Percentiles rank a stretch among this genome's conserved stretches.
phyloP scores from a whole-genome alignment of 2,888 invertebrate genomes.

The Netelia inedita region DNA sequence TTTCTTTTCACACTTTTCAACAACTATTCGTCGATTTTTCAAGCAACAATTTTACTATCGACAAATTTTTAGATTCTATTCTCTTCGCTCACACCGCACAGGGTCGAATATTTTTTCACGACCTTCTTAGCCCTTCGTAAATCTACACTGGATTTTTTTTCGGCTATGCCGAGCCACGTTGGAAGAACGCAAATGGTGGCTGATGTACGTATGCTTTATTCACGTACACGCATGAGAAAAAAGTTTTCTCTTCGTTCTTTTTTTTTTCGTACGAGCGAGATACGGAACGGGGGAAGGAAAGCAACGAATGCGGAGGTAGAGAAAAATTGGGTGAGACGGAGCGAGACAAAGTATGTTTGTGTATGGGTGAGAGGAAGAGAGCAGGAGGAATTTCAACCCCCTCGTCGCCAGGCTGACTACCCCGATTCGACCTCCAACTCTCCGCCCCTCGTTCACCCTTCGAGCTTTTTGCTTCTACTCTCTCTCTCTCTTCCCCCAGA shows the following conservation, averaged over 20 bases:
- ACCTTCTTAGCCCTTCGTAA: conserved; percentile 57
- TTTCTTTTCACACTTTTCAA: conserved; percentile 28
- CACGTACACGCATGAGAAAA: conserved; percentile 43
- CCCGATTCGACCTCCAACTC: conserved; percentile 48
- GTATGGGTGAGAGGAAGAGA: conserved; percentile 14
- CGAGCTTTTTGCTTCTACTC: conserved; percentile 27
- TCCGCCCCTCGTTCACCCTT: conserved; percentile 50
- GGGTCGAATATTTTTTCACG: conserved; percentile 39
- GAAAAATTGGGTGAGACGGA: conserved; percentile 30
- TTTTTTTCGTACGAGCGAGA: conserved; percentile 11
- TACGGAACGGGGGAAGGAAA: conserved; percentile 22
- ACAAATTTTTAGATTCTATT: conserved; percentile 53
- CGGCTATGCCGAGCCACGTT: conserved; percentile 39
- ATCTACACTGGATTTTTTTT: conserved; percentile 38
- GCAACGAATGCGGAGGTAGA: conserved; percentile 5
- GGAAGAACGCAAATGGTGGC: conserved; percentile 52
- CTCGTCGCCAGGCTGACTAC: conserved; percentile 39
- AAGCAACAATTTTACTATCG: conserved; percentile 23
- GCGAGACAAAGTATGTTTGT: not conserved
- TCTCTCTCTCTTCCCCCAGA: conserved; percentile 15
- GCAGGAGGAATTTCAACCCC: conserved; percentile 39
- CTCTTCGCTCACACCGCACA: conserved; percentile 3
- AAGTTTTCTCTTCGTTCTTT: conserved; percentile 1
- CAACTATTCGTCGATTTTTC: conserved; percentile 32
- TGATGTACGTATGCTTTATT: conserved; percentile 52